Base-by-base conservation (phyloP, 2,113 vertebrate genomes). In the Amblyopsis rosae region DNA sequence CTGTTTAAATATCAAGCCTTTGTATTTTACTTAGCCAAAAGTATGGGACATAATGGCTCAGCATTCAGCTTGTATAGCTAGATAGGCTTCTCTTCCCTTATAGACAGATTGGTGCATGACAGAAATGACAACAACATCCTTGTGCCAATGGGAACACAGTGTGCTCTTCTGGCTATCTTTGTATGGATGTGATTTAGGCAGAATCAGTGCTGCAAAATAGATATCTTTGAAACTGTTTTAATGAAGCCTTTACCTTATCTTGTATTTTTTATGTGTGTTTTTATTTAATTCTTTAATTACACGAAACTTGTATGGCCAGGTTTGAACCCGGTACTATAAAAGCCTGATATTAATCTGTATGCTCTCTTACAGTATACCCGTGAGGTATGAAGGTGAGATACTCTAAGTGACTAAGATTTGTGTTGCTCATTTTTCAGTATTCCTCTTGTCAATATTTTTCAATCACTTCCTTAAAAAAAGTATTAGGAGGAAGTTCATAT, bases 261-360 rank as follows among this genome's bases (percentile, higher is more conserved):
- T 15, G 6, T 16, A 15, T 17, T 55, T 55, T 16, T 16, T n/a
- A n/a, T 9, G 9, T 55, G 15, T 55, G 17, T n/a, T 16, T 17
- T 51, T 3, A 51, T 16, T 55, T 16, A 12, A 51, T 55, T 17
- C 53, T 53, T 53, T 26, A 26, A 26, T 26, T 45, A 72, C 46
- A 48, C 49, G 56, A 60, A 70, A 72, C 53, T 70, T 67, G 15
- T 26, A n/a, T 69, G 50, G 82, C 73, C 62, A 66, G 71, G 16
- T 76, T 67, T 83, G 73, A 65, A 86, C 85, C 75, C 75, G 46
- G 69, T 68, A 75, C 80, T 60, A 77, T 84, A 75, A 63, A 17
- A 78, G 69, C 61, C 67, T 60, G 69, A 80, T 77, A 55, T 71
- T 73, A 41, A 73, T 66, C 65, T 72, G 55, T 51, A 35, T 80